Percentiles rank a stretch among this genome's conserved stretches.
These are phyloP conservation scores for Carterocephalus palaemon DNA, from an alignment of 2,888 invertebrate species.

Conservation along the genomic window DNA sequence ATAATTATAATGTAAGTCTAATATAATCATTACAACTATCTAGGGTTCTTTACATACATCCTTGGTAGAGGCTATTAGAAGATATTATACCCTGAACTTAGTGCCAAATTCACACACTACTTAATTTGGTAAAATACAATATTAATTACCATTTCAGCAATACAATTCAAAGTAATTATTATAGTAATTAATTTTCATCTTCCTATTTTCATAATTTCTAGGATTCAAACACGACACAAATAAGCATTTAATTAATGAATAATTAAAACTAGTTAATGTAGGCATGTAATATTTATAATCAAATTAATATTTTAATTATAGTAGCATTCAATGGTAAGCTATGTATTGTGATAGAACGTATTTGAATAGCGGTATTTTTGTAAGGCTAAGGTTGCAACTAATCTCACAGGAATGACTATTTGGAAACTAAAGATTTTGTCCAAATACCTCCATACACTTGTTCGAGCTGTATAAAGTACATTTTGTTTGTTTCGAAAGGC, in stretches of 20 bases:
- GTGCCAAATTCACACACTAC: no score
- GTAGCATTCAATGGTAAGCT: slow-evolving; percentile 17
- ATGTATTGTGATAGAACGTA: slow-evolving; percentile 27
- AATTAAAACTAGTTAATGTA: not conserved
- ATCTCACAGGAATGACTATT: not conserved
- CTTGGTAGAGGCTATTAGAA: no score
- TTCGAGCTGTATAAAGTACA: slow-evolving; percentile 37
- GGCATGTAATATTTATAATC: slow-evolving; percentile 3
- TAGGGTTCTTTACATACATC: no score
- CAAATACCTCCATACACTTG: slow-evolving; percentile 36
- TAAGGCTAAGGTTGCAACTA: slow-evolving; percentile 5
- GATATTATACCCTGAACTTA: no score
- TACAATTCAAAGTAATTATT: no score
- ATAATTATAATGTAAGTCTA: no score
- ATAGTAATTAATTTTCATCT: no score
- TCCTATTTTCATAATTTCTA: no score
- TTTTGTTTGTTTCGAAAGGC: slow-evolving; percentile 33
- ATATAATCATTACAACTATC: no score
- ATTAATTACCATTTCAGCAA: no score
- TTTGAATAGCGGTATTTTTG: slow-evolving; percentile 24
- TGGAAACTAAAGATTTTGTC: slow-evolving; percentile 20
- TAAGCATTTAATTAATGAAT: slow-evolving; percentile 6
- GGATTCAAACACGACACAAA: no score
- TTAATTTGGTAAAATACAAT: no score
- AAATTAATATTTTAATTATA: slow-evolving; percentile 19